These are phyloP conservation scores for Hypena proboscidalis DNA, from an alignment of 2,888 invertebrate species.

Conservation along the genomic window DNA sequence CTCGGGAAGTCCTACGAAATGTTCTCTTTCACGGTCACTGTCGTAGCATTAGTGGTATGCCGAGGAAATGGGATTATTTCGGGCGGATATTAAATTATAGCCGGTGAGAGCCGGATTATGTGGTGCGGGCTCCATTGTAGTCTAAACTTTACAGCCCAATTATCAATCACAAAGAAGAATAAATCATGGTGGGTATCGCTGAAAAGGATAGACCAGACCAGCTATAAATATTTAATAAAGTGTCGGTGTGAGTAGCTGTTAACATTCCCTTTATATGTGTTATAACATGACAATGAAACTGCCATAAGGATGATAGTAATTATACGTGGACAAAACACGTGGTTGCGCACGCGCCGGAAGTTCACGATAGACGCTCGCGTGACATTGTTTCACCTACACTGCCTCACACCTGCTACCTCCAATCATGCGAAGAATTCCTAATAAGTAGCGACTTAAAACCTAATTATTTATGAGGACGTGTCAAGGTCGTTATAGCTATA, in stretches of 20 bases:
- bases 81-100: conserved; percentile 84
- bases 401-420: conserved; percentile 57
- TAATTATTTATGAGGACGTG: conserved; percentile 18
- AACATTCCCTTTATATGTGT: conserved; percentile 55
- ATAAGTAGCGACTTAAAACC: conserved; percentile 48
- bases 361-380: conserved; percentile 51
- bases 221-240: conserved; percentile 27
- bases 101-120: conserved; percentile 65
- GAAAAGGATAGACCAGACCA: conserved; percentile 27
- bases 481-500: conserved; percentile 5
- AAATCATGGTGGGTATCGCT: conserved; percentile 22
- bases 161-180: conserved; percentile 41
- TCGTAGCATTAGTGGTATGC: conserved; percentile 52
- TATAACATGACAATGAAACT: conserved; percentile 56
- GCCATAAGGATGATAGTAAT: conserved; percentile 53
- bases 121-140: conserved; percentile 75
- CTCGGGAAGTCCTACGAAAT: conserved; percentile 40
- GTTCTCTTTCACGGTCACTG: conserved; percentile 40
- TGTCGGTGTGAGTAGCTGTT: conserved; percentile 39
- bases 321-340: conserved; percentile 59
- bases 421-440: conserved; percentile 61
- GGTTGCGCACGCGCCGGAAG: conserved; percentile 74
- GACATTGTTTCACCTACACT: conserved; percentile 63
- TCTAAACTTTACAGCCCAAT: conserved; percentile 52
- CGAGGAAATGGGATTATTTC: conserved; percentile 77